Percentiles rank a stretch among this genome's conserved stretches.
Conservation (phyloP, 1,140 invertebrate genomes). For the Drosophila ironensis region DNA sequence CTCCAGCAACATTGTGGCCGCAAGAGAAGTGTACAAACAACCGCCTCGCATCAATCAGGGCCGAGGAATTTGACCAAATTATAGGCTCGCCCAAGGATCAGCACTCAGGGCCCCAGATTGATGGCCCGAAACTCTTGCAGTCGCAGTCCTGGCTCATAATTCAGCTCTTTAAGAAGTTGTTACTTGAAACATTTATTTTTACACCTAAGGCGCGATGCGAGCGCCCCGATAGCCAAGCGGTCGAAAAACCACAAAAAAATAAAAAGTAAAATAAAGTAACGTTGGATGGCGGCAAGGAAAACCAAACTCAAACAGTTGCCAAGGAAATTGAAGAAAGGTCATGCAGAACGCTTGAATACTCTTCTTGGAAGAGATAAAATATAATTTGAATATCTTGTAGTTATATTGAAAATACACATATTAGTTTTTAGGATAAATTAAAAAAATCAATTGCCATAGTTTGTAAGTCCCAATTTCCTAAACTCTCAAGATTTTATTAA, state of each 20-base stretch:
- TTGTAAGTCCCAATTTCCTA: background rate
- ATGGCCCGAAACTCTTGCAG: constrained; percentile 25
- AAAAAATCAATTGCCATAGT: too few species aligned
- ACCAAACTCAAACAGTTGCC: background rate
- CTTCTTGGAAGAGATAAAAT: background rate
- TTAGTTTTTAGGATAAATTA: too few species aligned
- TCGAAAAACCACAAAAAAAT: constrained; percentile 16
- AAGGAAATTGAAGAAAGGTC: background rate
- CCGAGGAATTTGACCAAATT: constrained; percentile 67
- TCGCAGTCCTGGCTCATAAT: constrained; percentile 46
- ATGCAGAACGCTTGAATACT: background rate
- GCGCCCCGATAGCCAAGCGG: constrained; percentile 28
- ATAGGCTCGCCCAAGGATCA: constrained; percentile 44
- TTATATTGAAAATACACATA: too few species aligned
- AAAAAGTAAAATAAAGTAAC: constrained; percentile 17
- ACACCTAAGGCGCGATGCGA: constrained; percentile 70
- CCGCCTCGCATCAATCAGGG: constrained; percentile 65
- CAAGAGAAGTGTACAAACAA: background rate
- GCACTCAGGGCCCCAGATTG: constrained; percentile 30
- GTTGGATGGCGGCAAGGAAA: background rate
- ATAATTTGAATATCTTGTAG: background rate
- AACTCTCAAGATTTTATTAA: background rate
- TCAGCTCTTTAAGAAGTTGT: constrained; percentile 78
- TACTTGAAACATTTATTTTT: constrained; percentile 80
- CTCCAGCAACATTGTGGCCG: constrained; percentile 54